A percentile compares a stretch with the other conserved stretches of the same genome.
Conservation (phyloP, 2,113 vertebrate genomes). For the Tyrannus savana region DNA sequence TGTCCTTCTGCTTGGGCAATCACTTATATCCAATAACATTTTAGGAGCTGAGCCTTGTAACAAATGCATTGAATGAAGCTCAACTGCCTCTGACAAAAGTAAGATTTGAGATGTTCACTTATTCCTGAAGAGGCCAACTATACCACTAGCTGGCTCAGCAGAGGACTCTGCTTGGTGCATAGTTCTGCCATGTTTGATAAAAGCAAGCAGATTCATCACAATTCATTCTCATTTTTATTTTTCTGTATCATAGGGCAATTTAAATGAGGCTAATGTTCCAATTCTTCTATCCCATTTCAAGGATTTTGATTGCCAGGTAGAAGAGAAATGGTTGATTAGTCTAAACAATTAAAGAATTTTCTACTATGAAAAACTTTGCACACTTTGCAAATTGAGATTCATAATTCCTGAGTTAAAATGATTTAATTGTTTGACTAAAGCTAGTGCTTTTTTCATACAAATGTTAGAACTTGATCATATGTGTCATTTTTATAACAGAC, state of each 20-base stretch:
- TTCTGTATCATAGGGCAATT: neutral
- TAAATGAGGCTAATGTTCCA: neutral
- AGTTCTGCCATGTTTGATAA: neutral
- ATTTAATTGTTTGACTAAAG: neutral
- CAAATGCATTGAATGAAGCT: neutral
- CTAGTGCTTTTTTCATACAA: neutral
- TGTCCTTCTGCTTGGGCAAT: conserved; percentile 30
- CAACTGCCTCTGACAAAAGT: neutral
- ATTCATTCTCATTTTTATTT: neutral
- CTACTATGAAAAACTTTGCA: neutral
- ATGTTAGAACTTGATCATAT: neutral
- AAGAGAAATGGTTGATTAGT: neutral
- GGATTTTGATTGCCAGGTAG: neutral
- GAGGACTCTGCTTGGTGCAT: neutral
- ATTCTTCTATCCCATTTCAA: neutral
- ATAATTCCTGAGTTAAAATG: neutral
- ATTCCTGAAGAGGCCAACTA: neutral
- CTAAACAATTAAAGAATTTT: neutral
- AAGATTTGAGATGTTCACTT: neutral
- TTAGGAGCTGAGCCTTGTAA: conserved; percentile 1
- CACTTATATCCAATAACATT: conserved; percentile 13
- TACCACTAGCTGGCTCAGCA: neutral
- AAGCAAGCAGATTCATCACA: neutral
- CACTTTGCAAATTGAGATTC: neutral
- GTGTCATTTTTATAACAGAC: neutral